Evolutionary conservation across 2,888 invertebrate species (phyloP), one percentile per base, ranked within the genome.

Genomic region (Ecdyonurus torrentis): DNA sequence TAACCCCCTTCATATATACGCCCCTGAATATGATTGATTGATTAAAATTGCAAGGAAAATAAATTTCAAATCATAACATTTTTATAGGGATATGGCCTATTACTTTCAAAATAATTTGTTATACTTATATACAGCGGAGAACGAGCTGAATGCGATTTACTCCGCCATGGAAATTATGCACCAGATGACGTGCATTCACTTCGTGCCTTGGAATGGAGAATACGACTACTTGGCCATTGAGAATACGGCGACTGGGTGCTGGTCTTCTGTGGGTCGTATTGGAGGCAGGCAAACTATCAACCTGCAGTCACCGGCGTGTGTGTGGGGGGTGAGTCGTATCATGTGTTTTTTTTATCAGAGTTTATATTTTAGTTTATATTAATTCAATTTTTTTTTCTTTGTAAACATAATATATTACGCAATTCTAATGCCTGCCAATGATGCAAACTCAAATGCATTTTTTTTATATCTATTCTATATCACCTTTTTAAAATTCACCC

Each of bases 221-320:
- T 70, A 68, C 0, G 88, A 89, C 71, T 90, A 87, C 72, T 74
- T 90, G 58, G 77, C 80, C 10, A 84, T 90, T 66, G 81, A 81
- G 53, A 84, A 81, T 67, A 78, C 79, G 18, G 80, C 78, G 64
- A 84, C 85, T 0, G 90, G 90, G 1, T 90, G 90, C 71, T 90
- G 89, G 89, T 89, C 89, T 2, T 84, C 84, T 64, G 87, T 90
- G 1, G 90, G 90, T 1, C 79, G 82, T 24, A 78, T 83, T 25
- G 87, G 88, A 70, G 78, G 78, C 24, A 72, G 70, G 64, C 77
- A 78, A 70, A 69, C 63, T 22, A 19, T 25, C 50, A 63, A 23
- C 23, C 23, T 24, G 24, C 69, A 64, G 67, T 66, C 62, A 58
- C 20, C 25, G 7, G 22, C 25, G n/a, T 20, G 1, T 62, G 37